Percentiles rank a stretch among this genome's conserved stretches.
Evolutionary conservation across 1,140 invertebrate species (phyloP).

Genomic region (Micrasema longulum): DNA sequence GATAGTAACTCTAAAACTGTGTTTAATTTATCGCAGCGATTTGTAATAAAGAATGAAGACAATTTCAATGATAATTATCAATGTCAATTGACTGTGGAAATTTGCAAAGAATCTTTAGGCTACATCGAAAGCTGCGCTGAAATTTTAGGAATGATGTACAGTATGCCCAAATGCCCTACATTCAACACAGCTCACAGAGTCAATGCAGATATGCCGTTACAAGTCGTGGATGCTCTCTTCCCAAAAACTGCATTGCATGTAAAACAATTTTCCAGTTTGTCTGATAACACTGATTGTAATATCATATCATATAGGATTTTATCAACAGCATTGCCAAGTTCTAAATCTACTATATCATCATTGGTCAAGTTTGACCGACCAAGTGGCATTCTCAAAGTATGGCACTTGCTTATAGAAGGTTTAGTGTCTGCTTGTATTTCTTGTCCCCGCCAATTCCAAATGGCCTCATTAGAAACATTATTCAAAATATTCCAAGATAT

Average conservation of each 20-base stretch:
- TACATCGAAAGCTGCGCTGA: slow-evolving; percentile 87
- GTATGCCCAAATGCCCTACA: slow-evolving; percentile 93
- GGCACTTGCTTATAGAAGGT: slow-evolving; percentile 92
- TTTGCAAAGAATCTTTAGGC: slow-evolving; percentile 87
- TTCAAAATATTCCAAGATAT: slow-evolving; percentile 86
- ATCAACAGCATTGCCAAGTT: slow-evolving; percentile 69
- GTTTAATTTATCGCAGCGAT: slow-evolving; percentile 47
- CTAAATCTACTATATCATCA: slow-evolving; percentile 70
- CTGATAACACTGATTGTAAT: slow-evolving; percentile 64
- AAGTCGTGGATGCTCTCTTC: slow-evolving; percentile 87
- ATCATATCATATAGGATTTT: slow-evolving; percentile 74
- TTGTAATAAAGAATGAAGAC: slow-evolving; percentile 41
- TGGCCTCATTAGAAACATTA: slow-evolving; percentile 86
- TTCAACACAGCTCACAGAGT: slow-evolving; percentile 92
- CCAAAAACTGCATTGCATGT: slow-evolving; percentile 72
- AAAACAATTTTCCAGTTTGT: slow-evolving; percentile 63
- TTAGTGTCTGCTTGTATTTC: slow-evolving; percentile 84
- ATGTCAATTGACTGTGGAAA: slow-evolving; percentile 71
- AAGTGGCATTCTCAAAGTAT: slow-evolving; percentile 89
- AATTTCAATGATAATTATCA: slow-evolving; percentile 30
- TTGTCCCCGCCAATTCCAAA: slow-evolving; percentile 86
- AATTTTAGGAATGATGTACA: slow-evolving; percentile 91
- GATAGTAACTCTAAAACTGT: slow-evolving; percentile 47
- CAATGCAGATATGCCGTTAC: slow-evolving; percentile 80
- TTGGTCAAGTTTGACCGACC: slow-evolving; percentile 81